phyloP scores from a whole-genome alignment of 2,113 vertebrate genomes.

The Candoia aspera region DNA sequence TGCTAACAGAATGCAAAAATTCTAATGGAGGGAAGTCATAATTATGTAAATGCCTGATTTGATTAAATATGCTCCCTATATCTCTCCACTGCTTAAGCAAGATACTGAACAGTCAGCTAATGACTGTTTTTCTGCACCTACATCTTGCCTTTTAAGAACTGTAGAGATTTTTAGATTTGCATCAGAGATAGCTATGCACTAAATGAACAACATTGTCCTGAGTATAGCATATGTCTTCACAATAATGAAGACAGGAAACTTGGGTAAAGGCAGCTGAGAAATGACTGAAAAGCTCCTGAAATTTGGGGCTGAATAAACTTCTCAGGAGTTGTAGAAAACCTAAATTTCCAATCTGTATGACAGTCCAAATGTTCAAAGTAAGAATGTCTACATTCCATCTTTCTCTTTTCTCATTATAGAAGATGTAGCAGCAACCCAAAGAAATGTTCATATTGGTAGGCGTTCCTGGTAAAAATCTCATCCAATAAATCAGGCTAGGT shows the following conservation, averaged over 20 bases:
- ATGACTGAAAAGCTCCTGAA: background rate
- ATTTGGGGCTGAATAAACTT: background rate
- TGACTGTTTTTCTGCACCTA: background rate
- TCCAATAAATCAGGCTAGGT: background rate
- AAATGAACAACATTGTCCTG: background rate
- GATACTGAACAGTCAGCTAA: background rate
- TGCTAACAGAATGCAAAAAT: conserved; percentile 72
- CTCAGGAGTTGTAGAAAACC: background rate
- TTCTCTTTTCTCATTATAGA: background rate
- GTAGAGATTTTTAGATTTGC: background rate
- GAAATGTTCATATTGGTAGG: background rate
- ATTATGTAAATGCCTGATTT: conserved; percentile 64
- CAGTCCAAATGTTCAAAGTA: background rate
- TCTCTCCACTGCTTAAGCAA: conserved; percentile 38
- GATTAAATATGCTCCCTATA: conserved; percentile 48
- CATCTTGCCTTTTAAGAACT: background rate
- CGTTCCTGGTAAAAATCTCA: background rate
- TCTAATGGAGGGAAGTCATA: conserved; percentile 65
- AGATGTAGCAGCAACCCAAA: background rate
- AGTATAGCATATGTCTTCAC: background rate
- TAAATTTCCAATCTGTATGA: background rate
- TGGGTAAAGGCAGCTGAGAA: background rate
- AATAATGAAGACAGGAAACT: background rate
- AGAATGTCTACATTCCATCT: background rate
- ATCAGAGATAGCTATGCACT: background rate